These are phyloP conservation scores for Hyles vespertilio DNA, from an alignment of 1,140 invertebrate species.

Conservation along the genomic window DNA sequence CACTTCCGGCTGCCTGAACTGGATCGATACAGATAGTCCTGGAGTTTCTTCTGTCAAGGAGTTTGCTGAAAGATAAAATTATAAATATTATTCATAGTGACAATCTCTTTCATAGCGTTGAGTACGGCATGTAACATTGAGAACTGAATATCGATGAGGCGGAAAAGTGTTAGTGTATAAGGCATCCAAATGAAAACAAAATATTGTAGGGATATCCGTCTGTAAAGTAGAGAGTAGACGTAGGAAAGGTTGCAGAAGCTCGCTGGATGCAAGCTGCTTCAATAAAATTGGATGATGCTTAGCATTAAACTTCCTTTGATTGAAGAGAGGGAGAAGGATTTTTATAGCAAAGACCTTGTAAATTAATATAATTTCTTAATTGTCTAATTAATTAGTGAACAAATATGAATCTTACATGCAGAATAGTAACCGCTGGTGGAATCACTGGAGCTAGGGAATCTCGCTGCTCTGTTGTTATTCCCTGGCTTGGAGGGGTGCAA, in stretches of 20 bases:
- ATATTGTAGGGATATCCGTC: too few species aligned
- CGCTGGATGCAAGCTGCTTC: too few species aligned
- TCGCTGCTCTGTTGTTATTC: conserved; percentile 53
- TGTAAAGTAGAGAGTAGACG: too few species aligned
- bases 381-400: conserved; percentile 1
- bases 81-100: not conserved
- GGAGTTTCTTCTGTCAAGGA: conserved; percentile 56
- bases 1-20: conserved; percentile 86
- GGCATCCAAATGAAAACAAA: too few species aligned
- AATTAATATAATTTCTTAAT: not conserved
- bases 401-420: conserved; percentile 44
- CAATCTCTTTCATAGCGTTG: too few species aligned
- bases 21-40: conserved; percentile 81
- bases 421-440: conserved; percentile 79
- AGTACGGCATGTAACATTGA: not conserved
- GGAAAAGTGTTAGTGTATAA: too few species aligned
- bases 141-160: not conserved
- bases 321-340: not conserved
- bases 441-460: conserved; percentile 68
- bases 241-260: too few species aligned
- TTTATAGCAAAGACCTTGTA: not conserved
- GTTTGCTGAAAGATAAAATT: conserved; percentile 41
- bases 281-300: too few species aligned
- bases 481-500: conserved; percentile 32
- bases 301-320: too few species aligned